A percentile compares a stretch with the other conserved stretches of the same genome.
Conservation (phyloP, 53 echinoderm and acorn worm species). For the Astropecten irregularis region DNA sequence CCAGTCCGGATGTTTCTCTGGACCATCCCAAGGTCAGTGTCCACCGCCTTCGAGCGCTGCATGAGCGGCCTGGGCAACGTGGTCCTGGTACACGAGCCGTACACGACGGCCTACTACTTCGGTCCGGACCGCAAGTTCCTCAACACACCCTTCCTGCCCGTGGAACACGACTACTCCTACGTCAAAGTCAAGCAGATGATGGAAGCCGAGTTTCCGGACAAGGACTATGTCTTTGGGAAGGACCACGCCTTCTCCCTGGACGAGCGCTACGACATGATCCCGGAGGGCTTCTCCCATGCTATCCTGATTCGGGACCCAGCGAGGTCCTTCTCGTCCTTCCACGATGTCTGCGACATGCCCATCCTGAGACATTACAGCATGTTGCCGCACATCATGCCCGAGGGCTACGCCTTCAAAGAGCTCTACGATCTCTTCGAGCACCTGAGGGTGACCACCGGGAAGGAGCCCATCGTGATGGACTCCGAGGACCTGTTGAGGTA, state of each 20-base stretch:
- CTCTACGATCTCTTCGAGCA: conserved; percentile 64
- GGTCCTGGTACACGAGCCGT: conserved; percentile 60
- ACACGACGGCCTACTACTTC: conserved; percentile 70
- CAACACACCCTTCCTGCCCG: conserved; percentile 58
- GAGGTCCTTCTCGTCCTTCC: conserved; percentile 33
- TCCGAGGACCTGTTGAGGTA: conserved; percentile 58
- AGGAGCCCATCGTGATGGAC: conserved; percentile 52
- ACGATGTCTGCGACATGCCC: conserved; percentile 59
- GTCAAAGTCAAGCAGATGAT: conserved; percentile 54
- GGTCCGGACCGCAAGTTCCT: conserved; percentile 63
- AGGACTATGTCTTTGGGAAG: conserved; percentile 56
- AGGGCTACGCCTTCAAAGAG: conserved; percentile 69
- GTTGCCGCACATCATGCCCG: conserved; percentile 51
- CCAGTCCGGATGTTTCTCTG: conserved; percentile 56
- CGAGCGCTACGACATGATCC: conserved; percentile 50
- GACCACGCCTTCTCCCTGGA: conserved; percentile 64
- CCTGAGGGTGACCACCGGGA: conserved; percentile 10
- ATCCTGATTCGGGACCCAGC: conserved; percentile 64
- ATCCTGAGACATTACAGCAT: conserved; percentile 57
- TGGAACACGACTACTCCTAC: conserved; percentile 62
- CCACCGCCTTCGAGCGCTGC: conserved; percentile 73
- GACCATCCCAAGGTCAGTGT: conserved; percentile 66
- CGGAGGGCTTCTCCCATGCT: conserved; percentile 59
- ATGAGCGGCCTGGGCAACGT: conserved; percentile 65
- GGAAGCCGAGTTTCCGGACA: conserved; percentile 56